Evolutionary conservation across 2,113 vertebrate genomes (phyloP).

Genomic region (Leptobrachium leishanense): DNA sequence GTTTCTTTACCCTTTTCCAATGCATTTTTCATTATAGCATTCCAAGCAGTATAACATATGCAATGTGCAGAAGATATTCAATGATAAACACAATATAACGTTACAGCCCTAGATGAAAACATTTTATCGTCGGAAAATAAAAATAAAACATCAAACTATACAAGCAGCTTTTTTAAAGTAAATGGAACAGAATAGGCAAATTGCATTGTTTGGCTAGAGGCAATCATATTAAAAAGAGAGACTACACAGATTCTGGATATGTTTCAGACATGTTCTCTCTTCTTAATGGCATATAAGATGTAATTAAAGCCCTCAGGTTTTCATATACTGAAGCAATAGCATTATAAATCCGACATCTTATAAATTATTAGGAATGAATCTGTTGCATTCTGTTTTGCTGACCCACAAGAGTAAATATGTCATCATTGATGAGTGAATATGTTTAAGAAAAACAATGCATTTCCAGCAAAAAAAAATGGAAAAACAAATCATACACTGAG

Average conservation of each 20-base stretch:
- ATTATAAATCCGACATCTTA: conserved; percentile 73
- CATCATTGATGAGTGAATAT: conserved; percentile 50
- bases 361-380: conserved; percentile 75
- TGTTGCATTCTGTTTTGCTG: conserved; percentile 64
- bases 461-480: conserved; percentile 21
- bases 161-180: neutral
- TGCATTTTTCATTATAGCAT: no score
- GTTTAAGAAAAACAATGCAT: conserved; percentile 53
- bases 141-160: no score
- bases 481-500: conserved; percentile 12
- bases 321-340: conserved; percentile 61
- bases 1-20: no score
- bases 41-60: no score
- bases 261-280: conserved; percentile 34
- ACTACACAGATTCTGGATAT: conserved; percentile 26
- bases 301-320: conserved; percentile 57
- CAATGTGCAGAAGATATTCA: no score
- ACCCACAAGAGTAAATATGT: conserved; percentile 59
- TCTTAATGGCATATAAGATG: conserved; percentile 60
- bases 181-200: conserved; percentile 18
- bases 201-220: conserved; percentile 39
- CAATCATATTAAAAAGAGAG: conserved; percentile 33
- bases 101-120: no score
- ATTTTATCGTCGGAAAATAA: no score
- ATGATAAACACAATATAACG: no score